Evolutionary conservation across 92 coral and sea anemone genomes (phyloP), one percentile per base, ranked within the genome.

Genomic region (Plumapathes pennacea): DNA sequence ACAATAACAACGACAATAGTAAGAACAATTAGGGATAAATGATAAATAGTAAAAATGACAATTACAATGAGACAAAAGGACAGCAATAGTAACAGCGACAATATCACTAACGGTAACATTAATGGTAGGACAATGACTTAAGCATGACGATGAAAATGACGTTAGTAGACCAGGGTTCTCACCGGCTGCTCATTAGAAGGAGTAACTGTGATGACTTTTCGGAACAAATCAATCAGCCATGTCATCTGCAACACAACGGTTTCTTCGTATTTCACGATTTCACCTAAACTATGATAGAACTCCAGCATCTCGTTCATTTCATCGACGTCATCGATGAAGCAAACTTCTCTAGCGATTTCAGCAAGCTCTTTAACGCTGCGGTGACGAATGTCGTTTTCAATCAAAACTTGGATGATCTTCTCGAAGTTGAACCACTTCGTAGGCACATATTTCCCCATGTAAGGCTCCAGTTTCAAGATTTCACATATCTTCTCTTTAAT

Each of bases 391-490:
- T 32, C 34, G 17, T 4, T 5, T 23, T 23, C 41, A 3, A 14
- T 42, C 25, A 53, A 30, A 17, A 2, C 0, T 31, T 29, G 25
- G 2, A 53, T 10, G 10, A 29, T 42, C 11, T 32, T n/a, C 41
- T 29, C 41, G n/a, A 31, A 15, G 22, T n/a, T 18, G 13, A 53
- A 21, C 40, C 1, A 1, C 40, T n/a, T 34, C 9, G 40, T 41
- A 15, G 77, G 77, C 7, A 56, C 47, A 3, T 21, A 13, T 24
- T 69, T 42, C 22, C 67, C 59, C 48, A 69, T 57, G 67, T 69
- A 45, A 4, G 77, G 77, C n/a, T 69, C 77, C 54, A 10, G 39
- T 22, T 28, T 5, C 47, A 69, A 69, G 30, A 69, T 36, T 26
- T 69, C 59, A 22, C 25, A 31, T n/a, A 57, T 43, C 29, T 32